phyloP scores from a whole-genome alignment of 30 jellyfish, hydroid and myxozoan species.

The Aurelia sp. region DNA sequence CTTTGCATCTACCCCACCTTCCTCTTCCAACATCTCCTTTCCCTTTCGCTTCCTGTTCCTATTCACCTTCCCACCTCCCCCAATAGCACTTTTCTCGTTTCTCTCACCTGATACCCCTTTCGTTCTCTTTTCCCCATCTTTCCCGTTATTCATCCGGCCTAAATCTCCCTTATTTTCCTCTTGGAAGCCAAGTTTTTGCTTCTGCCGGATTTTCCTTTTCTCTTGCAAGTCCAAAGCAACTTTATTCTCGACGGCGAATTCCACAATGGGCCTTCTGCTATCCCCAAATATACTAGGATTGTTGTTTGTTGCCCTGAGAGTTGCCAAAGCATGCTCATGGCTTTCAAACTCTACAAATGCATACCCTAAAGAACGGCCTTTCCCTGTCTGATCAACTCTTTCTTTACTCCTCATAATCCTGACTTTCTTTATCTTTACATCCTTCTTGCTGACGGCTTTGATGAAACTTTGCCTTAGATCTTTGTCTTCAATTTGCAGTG shows the following conservation, averaged over 20 bases:
- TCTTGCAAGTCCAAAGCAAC: constrained; percentile 80
- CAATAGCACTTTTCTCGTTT: neutral
- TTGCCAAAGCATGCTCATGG: constrained; percentile 83
- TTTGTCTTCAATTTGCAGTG: constrained; percentile 59
- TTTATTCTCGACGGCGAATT: constrained; percentile 90
- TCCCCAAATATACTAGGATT: constrained; percentile 86
- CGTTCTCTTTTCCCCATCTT: neutral
- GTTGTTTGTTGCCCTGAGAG: constrained; percentile 78
- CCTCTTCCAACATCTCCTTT: neutral
- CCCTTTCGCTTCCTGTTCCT: neutral
- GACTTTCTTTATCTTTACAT: constrained; percentile 37
- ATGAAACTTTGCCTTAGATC: constrained; percentile 40
- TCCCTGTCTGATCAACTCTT: constrained; percentile 80
- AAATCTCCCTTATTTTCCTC: constrained; percentile 3
- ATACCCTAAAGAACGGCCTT: constrained; percentile 86
- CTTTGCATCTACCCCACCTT: neutral
- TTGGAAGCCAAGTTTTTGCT: constrained; percentile 22
- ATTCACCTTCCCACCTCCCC: neutral
- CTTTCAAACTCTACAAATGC: constrained; percentile 85
- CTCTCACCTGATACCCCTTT: neutral
- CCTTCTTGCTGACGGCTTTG: constrained; percentile 38
- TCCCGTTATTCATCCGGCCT: neutral
- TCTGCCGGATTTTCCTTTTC: constrained; percentile 68
- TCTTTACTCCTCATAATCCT: constrained; percentile 87
- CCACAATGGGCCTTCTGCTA: constrained; percentile 88